Base-by-base conservation (phyloP, 2,888 invertebrate genomes). In the Xestia xanthographa region DNA sequence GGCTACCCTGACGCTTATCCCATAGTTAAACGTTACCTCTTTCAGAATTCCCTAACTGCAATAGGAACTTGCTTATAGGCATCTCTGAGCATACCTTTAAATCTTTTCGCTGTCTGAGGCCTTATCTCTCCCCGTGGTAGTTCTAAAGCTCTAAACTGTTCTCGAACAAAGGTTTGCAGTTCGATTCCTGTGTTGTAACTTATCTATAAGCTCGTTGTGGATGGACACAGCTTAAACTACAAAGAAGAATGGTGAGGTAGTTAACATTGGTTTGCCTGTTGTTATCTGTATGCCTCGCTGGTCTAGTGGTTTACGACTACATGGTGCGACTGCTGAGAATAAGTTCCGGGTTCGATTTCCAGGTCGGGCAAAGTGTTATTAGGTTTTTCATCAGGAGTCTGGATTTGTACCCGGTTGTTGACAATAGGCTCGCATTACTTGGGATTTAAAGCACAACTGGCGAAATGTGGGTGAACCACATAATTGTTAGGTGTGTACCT, bases 81-180 rank as follows among this genome's bases (percentile, higher is more conserved):
- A 29, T 50, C 50, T 41, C 22, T 1, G 29, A 63, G 29, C 41
- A 71, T 50, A 72, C n/a, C n/a, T n/a, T n/a, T 58, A 73, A 58
- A 14, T 72, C 62, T 70, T 48, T 45, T 12, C 48, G 43, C 50
- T 71, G 66, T 66, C 77, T 29, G 22, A 70, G 5, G 45, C 53
- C 14, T 74, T 74, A 83, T 78, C 83, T 66, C 0, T 22, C n/a
- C 34, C 38, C n/a, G 22, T 29, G 3, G 43, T 29, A 69, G 72
- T 71, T 79, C 50, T 45, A 68, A 78, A 79, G 60, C 73, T 69
- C 43, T 17, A 58, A n/a, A 48, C 34, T 72, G 67, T 78, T 83
- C 26, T 43, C 22, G 69, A 83, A 69, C 68, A 34, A 70, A 65
- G 70, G 56, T 74, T 62, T 43, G 56, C 66, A 53, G 82, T 79